Conservation (phyloP, 1,140 invertebrate species). For the Panulirus ornatus region DNA sequence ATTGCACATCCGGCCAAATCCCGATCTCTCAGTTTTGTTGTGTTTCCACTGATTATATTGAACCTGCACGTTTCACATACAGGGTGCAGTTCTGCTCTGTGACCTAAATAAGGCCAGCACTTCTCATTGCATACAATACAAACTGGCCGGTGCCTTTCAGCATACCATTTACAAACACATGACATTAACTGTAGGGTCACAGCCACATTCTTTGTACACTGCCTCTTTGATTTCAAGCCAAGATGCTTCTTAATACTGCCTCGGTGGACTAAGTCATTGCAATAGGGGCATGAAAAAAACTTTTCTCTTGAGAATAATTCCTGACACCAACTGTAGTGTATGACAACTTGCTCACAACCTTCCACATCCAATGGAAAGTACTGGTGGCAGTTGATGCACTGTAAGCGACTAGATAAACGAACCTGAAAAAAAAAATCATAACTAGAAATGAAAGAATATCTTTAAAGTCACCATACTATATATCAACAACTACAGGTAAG, state of each 20-base stretch:
- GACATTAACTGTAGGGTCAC: conserved; percentile 31
- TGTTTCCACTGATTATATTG: conserved; percentile 22
- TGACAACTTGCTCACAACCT: not conserved
- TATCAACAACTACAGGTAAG: no score
- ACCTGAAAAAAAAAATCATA: conserved; percentile 14
- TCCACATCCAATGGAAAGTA: conserved; percentile 15
- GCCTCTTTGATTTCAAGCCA: not conserved
- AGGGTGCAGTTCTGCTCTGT: conserved; percentile 3
- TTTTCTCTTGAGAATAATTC: not conserved
- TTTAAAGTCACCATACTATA: no score
- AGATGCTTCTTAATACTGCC: not conserved
- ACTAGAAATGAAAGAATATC: no score
- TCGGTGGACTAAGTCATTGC: not conserved
- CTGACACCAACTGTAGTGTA: conserved; percentile 6
- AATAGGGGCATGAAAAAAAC: not conserved
- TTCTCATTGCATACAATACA: conserved; percentile 35
- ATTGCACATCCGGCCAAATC: conserved; percentile 25
- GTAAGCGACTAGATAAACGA: not conserved
- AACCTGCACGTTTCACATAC: conserved; percentile 22
- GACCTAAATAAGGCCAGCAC: conserved; percentile 6
- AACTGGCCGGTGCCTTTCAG: not conserved
- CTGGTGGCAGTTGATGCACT: not conserved
- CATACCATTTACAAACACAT: conserved; percentile 16
- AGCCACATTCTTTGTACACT: conserved; percentile 1
- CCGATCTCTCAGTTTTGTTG: not conserved